Conservation (phyloP, 2,113 vertebrate species). For the Ascaphus truei region DNA sequence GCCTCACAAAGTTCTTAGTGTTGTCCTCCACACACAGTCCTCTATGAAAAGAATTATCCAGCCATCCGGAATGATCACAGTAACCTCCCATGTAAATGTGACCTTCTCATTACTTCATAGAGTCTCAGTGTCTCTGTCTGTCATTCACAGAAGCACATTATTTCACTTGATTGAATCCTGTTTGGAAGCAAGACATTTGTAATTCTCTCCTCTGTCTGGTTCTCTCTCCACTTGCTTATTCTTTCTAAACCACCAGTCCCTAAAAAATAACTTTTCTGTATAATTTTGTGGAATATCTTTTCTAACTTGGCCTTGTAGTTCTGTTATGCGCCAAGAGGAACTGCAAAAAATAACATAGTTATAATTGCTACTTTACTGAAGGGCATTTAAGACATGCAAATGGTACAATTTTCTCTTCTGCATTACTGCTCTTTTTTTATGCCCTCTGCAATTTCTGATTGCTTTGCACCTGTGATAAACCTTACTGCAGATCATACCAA, state of each 20-base stretch:
- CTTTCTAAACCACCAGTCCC: neutral
- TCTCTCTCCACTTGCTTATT: conserved; percentile 6
- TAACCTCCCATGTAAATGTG: conserved; percentile 54
- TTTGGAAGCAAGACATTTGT: conserved; percentile 40
- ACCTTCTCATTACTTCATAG: conserved; percentile 49
- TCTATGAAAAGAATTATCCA: conserved; percentile 50
- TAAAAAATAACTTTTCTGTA: neutral
- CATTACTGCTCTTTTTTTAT: neutral
- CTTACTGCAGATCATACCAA: neutral
- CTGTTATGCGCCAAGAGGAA: conserved; percentile 33
- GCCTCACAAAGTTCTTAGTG: conserved; percentile 49
- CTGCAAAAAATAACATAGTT: neutral
- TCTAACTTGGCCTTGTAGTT: conserved; percentile 17
- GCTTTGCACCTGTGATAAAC: conserved; percentile 2
- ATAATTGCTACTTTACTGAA: conserved; percentile 5
- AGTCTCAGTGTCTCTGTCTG: conserved; percentile 43
- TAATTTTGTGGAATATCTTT: conserved; percentile 1
- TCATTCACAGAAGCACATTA: conserved; percentile 45
- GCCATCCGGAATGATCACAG: conserved; percentile 48
- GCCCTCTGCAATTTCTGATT: conserved; percentile 10
- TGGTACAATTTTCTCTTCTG: neutral
- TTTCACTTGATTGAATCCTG: conserved; percentile 40
- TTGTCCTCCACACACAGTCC: conserved; percentile 40
- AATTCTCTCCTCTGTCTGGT: conserved; percentile 28
- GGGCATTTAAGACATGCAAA: conserved; percentile 32